Evolutionary conservation across 2,888 invertebrate species (phyloP), one percentile per base, ranked within the genome.

Genomic region (Pristionchus japonicus): DNA sequence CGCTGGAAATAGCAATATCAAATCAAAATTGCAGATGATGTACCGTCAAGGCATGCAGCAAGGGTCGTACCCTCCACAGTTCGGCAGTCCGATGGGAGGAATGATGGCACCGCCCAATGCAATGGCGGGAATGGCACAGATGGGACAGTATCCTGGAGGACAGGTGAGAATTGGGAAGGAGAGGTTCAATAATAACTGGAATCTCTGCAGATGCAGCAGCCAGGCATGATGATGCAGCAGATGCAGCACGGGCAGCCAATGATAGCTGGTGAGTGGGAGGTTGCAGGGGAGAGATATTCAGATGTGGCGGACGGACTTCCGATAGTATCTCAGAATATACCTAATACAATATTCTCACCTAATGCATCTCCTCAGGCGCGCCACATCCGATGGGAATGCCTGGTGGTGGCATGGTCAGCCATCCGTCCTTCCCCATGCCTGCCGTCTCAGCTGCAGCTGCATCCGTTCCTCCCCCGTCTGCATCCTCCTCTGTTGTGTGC

Each of bases 71-170:
- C 43, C 77, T 9, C 74, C 74, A 27, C 77, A 77, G 77, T 77
- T 47, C 47, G 77, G 77, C 13, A 77, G 77, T 77, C 77, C 77
- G 23, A 77, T 61, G 85, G 85, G 85, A 84, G 83, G 83, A 64
- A 85, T 85, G 85, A 85, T 85, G 85, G 40, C 15, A 3, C 40
- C 31, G 43, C 3, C 37, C 27, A 40, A 23, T 37, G 85, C n/a
- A 61, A 43, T 61, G 40, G 43, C 20, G 13, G 77, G 77, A 77
- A 43, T 77, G 77, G n/a, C n/a, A n/a, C 77, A 77, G 43, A 77
- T 77, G 77, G 77, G 77, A 37, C 70, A 70, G 17, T 47, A 80
- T 52, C 52, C 43, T 49, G 57, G 83, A 57, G 52, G 57, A 83
- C 49, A 49, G 83, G 43, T 34, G 31, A 83, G 49, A 20, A n/a